Conservation (phyloP, 2,888 invertebrate species). For the Aleiodes leptofemur region DNA sequence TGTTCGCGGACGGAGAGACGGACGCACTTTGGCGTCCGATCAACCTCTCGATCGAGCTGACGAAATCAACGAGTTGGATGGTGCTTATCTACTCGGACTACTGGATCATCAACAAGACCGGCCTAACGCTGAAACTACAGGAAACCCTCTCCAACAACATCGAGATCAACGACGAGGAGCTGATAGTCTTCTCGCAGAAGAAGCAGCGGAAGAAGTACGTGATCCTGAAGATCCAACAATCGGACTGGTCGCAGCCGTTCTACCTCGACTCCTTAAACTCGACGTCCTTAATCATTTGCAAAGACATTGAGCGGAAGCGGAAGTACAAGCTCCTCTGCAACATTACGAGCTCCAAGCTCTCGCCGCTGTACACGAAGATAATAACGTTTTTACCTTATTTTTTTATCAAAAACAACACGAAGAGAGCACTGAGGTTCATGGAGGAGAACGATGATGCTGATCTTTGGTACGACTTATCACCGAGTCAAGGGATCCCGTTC, state of each 20-base stretch:
- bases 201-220: constrained; percentile 76
- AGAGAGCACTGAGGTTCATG: constrained; percentile 82
- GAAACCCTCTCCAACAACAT: constrained; percentile 80
- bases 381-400: constrained; percentile 88
- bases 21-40: constrained; percentile 81
- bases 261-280: constrained; percentile 84
- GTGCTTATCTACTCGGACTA: constrained; percentile 87
- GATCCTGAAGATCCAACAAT: constrained; percentile 79
- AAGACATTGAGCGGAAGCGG: constrained; percentile 83
- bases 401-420: constrained; percentile 84
- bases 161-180: constrained; percentile 79
- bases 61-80: constrained; percentile 80
- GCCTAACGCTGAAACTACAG: constrained; percentile 87
- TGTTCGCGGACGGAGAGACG: constrained; percentile 82
- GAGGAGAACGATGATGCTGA: constrained; percentile 91
- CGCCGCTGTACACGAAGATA: constrained; percentile 86
- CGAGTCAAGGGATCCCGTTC: constrained; percentile 83
- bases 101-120: constrained; percentile 94
- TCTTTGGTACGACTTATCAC: constrained; percentile 86
- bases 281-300: constrained; percentile 85
- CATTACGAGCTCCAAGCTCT: constrained; percentile 83
- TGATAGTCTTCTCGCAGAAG: constrained; percentile 82
- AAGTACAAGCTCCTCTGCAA: constrained; percentile 85
- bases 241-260: constrained; percentile 82
- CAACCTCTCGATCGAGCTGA: constrained; percentile 82